Evolutionary conservation across 2,888 invertebrate species (phyloP), one percentile per base, ranked within the genome.

Genomic region (Cosmopolites sordidus): DNA sequence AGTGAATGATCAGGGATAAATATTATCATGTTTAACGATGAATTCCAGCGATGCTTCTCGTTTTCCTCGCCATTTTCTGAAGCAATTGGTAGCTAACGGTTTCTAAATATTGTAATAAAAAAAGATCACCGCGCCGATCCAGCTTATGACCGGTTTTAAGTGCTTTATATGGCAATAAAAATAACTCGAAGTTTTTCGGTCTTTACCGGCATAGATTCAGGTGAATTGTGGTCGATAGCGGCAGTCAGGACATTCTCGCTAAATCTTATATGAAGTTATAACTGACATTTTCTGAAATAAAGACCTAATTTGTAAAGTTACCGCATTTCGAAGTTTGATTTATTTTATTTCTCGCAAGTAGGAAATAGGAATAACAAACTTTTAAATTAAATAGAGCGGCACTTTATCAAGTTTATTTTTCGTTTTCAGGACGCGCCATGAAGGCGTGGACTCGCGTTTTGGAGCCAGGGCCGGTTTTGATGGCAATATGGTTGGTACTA

Each of bases 361-460:
- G n/a, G n/a, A n/a, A n/a, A n/a, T n/a, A n/a, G n/a, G n/a, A n/a
- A n/a, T n/a, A n/a, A n/a, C n/a, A n/a, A n/a, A n/a, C n/a, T n/a
- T n/a, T n/a, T n/a, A n/a, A n/a, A n/a, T n/a, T n/a, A n/a, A n/a
- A n/a, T n/a, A n/a, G n/a, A n/a, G n/a, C n/a, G n/a, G n/a, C n/a
- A n/a, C n/a, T n/a, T n/a, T 44, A n/a, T n/a, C n/a, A n/a, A n/a
- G n/a, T n/a, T 41, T 43, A 62, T 64, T 56, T 66, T 64, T 65
- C 67, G 65, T 60, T 73, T 74, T 50, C 70, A 73, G 72, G 73
- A 74, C 76, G 73, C 77, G 78, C 76, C 74, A 78, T 78, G 78
- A 74, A 75, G 78, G 77, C 78, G 77, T 75, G 77, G 75, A 75
- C 74, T 72, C 74, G 73, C 71, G 73, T 76, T 69, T 71, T 73